A percentile compares a stretch with the other conserved stretches of the same genome.
These are phyloP conservation scores for Hydrochoerus hydrochaeris DNA, from an alignment of 2,113 vertebrate genomes.

Conservation along the genomic window DNA sequence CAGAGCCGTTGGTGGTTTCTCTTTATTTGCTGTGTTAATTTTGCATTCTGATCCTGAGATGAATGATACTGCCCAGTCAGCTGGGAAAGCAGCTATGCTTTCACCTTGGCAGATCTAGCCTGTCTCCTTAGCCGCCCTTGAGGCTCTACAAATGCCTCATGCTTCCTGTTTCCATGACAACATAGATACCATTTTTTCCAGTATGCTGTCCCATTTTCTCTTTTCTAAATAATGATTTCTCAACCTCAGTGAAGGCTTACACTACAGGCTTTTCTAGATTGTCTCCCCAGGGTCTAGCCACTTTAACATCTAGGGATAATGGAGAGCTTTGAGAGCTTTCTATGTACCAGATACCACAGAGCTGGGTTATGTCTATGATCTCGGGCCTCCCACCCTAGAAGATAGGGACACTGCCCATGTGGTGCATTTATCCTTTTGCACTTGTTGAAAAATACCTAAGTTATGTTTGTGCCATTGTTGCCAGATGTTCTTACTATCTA, in stretches of 20 bases:
- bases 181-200: conserved; percentile 21
- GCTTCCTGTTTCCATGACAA: conserved; percentile 68
- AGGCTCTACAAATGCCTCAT: conserved; percentile 18
- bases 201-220: neutral
- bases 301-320: neutral
- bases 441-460: neutral
- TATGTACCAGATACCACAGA: neutral
- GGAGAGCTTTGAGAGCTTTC: neutral
- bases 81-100: neutral
- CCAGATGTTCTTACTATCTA: neutral
- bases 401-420: neutral
- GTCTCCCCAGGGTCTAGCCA: neutral
- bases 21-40: neutral
- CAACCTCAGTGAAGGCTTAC: neutral
- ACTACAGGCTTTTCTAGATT: neutral
- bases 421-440: neutral
- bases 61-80: neutral
- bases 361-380: neutral
- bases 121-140: neutral
- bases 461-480: neutral
- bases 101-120: neutral
- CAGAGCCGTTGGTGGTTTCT: neutral
- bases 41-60: neutral
- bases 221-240: conserved; percentile 29
- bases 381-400: neutral